Base-by-base conservation (phyloP, 2,888 invertebrate genomes). In the Lamellibrachia columna region DNA sequence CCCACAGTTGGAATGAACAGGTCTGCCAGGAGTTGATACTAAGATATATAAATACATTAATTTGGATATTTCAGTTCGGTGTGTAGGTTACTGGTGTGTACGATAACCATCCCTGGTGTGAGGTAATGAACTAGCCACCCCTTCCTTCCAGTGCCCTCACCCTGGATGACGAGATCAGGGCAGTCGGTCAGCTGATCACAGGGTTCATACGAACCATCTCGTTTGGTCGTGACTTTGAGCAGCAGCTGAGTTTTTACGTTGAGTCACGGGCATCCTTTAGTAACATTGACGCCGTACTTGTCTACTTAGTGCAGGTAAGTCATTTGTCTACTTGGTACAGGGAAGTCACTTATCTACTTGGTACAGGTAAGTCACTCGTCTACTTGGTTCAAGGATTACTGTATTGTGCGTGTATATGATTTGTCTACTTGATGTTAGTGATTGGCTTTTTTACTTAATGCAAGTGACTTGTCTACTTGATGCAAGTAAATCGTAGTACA, bases 241-340 rank as follows among this genome's bases (percentile, higher is more conserved):
- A 98, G 95, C 98, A 99, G 96, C 97, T 99, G 11, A 98, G 98
- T 95, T 99, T 99, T 97, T 99, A 98, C 96, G 99, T 98, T 0
- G 99, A 99, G 96, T 98, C 98, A 22, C 97, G 99, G 94, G 98
- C 98, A 7, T 97, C 98, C 0, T 99, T 99, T 97, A 98, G 98
- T 92, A 99, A 99, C 97, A 97, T 99, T 90, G 99, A 99, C 96
- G 97, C 98, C 2, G 98, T 99, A 28, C 98, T 99, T 91, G 97
- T 98, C 90, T 98, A 98, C 92, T 97, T 99, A 90, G 98, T 99
- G 0, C 98, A 98, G 97, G 98, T 98, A 96, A 96, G 97, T 93
- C 75, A 60, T 15, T 9, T 9, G 3, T 99, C 90, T 99, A 99
- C 96, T 97, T 98, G 2, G 98, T 40, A 91, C 15, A 53, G 40